Evolutionary conservation across 64 coral and sea anemone genomes (phyloP), one percentile per base, ranked within the genome.

Genomic region (Astreopora myriophthalma): DNA sequence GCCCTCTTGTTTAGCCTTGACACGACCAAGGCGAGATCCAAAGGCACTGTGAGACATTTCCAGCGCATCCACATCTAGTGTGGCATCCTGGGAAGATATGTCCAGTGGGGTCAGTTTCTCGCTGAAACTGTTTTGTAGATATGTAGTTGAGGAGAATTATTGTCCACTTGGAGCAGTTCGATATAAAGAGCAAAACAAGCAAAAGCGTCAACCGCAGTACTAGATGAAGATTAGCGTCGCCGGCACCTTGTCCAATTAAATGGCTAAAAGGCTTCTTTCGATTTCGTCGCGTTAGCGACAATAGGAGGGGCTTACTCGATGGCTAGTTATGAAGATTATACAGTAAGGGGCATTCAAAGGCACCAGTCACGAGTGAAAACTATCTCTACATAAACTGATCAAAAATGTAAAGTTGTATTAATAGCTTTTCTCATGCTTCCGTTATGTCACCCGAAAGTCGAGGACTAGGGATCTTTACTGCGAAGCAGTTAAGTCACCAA

Each of bases 71-170:
- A 91, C 90, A 37, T 95, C 87, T 8, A 98, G 67, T 16, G 77
- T 33, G 23, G 90, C 55, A 51, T 76, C 91, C 5, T 86, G 77
- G 31, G 86, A 88, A 35, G 71, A 29, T 17, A 85, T 34, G 42
- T 95, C 93, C 19, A 98, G 67, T 32, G 96, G 63, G 3, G 90
- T 86, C 7, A 98, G 83, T n/a, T 93, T 85, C 68, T 61, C 86
- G 25, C 96, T 98, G 81, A 95, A 93, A 68, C 96, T 98, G 44
- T 29, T 33, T 65, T 6, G 22, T 62, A 36, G 16, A 6, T n/a
- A n/a, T 64, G 31, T 8, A 25, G 55, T 83, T 65, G 65, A 83
- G 79, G 79, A 60, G n/a, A 38, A 8, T 72, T 66, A 30, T 31
- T 11, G 30, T 22, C 2, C 17, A 2, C 34, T 11, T 6, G 42